Percentiles rank a stretch among this genome's conserved stretches.
Evolutionary conservation across 2,888 invertebrate species (phyloP).

Genomic region (Nebria salina): DNA sequence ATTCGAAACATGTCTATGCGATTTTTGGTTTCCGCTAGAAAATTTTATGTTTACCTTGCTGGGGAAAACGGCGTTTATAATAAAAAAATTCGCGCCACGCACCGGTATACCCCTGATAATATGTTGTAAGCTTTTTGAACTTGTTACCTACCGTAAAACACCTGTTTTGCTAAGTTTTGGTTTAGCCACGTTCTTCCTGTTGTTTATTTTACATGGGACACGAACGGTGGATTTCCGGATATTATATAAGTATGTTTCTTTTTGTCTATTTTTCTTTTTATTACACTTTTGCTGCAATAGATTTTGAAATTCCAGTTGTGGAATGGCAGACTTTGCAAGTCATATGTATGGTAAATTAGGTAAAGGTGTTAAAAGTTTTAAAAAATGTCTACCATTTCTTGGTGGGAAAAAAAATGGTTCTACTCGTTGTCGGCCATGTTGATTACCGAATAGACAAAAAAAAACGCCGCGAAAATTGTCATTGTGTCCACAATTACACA

Average conservation of each 20-base stretch:
- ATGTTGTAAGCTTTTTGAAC: slow-evolving; percentile 48
- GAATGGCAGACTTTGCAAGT: slow-evolving; percentile 19
- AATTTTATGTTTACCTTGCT: slow-evolving; percentile 8
- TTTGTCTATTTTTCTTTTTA: too few species aligned
- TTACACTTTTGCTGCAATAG: too few species aligned
- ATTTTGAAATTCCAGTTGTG: slow-evolving; percentile 15
- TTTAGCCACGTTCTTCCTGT: slow-evolving; percentile 54
- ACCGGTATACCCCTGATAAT: slow-evolving; percentile 4
- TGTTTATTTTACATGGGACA: slow-evolving; percentile 51
- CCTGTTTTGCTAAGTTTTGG: slow-evolving; percentile 54
- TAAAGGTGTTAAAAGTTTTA: not conserved
- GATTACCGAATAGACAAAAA: too few species aligned
- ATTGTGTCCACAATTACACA: too few species aligned
- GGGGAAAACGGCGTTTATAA: not conserved
- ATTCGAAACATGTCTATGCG: slow-evolving; percentile 57
- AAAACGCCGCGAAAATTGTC: too few species aligned
- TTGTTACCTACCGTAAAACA: slow-evolving; percentile 51
- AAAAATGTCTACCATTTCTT: too few species aligned
- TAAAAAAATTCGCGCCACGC: slow-evolving; percentile 21
- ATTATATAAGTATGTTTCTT: slow-evolving; percentile 24
- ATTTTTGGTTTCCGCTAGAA: slow-evolving; percentile 61
- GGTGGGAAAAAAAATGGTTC: too few species aligned
- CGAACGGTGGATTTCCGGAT: slow-evolving; percentile 52
- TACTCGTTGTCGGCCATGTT: too few species aligned
- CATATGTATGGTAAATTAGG: slow-evolving; percentile 19